A percentile compares a stretch with the other conserved stretches of the same genome.
These are phyloP conservation scores for Nebria salina DNA, from an alignment of 2,888 invertebrate species.

Conservation along the genomic window DNA sequence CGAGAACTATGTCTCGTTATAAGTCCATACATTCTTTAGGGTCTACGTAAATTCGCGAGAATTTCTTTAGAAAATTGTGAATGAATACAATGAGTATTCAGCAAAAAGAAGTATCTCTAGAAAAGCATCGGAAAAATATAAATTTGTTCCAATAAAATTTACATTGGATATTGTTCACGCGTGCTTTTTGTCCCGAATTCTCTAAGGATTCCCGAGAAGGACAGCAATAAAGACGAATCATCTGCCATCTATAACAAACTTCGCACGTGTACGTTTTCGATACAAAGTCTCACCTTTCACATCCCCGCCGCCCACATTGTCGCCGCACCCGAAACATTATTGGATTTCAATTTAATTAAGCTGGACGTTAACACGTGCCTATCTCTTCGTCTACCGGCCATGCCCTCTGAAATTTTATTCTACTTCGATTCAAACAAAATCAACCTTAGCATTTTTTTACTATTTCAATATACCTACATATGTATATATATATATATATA, in stretches of 20 bases:
- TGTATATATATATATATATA: too few relatives aligned
- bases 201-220: neutral
- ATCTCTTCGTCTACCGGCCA: neutral
- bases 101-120: too few relatives aligned
- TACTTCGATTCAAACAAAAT: too few relatives aligned
- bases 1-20: too few relatives aligned
- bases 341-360: conserved; percentile 42
- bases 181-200: neutral
- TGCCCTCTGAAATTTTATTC: conserved; percentile 12
- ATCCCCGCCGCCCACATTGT: neutral
- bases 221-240: neutral
- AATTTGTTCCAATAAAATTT: too few relatives aligned
- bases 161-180: neutral
- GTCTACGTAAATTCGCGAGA: too few relatives aligned
- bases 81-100: too few relatives aligned
- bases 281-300: neutral
- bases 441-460: too few relatives aligned
- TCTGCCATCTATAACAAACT: conserved; percentile 3
- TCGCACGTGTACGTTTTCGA: conserved; percentile 3
- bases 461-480: too few relatives aligned
- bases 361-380: conserved; percentile 20
- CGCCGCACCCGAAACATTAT: conserved; percentile 8
- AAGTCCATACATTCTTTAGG: too few relatives aligned
- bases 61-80: too few relatives aligned
- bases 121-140: too few relatives aligned